Evolutionary conservation across 2,888 invertebrate species (phyloP), one percentile per base, ranked within the genome.

Genomic region (Drosophila sordidula): DNA sequence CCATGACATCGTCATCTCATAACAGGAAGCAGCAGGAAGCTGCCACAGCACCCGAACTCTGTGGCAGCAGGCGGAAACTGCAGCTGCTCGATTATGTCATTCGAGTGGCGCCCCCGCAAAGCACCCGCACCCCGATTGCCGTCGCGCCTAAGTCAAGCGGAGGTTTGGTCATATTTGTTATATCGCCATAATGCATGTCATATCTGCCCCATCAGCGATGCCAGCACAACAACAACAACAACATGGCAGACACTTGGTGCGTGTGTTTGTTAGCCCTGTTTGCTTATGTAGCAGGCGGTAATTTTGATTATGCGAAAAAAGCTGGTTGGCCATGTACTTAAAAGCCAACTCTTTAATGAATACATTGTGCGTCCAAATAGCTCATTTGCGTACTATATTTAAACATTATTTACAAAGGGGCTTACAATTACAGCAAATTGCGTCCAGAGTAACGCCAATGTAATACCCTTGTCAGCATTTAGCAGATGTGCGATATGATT

Each of bases 1-100:
- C 66, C 71, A 47, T 69, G 66, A 70, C 75, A 70, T 70, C 77
- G 77, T 74, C 75, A 62, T 58, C 73, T 72, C 58, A 58, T 56
- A 34, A 58, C 62, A 58, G 78, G 68, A 77, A 74, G 61, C 57
- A 57, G 57, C 54, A 65, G 74, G 74, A 77, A 67, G 57, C 74
- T 58, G 61, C 42, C 44, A 58, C 46, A 65, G 34, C 56, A n/a
- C 29, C 49, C 25, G 32, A 61, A 55, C 66, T 47, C 58, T 56
- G 26, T 34, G 62, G 12, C 26, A 44, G 59, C 46, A 34, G 47
- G 57, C 79, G 88, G 83, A 86, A 79, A 67, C 88, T 83, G 86
- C 88, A 85, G 49, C 61, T 11, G 63, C 73, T 82, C 83, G 83
- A 83, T 83, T 83, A 88, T 88, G 88, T 82, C 88, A 83, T 85